These are phyloP conservation scores for Intellagama lesueurii DNA, from an alignment of 2,797 vertebrate species.

Conservation along the genomic window DNA sequence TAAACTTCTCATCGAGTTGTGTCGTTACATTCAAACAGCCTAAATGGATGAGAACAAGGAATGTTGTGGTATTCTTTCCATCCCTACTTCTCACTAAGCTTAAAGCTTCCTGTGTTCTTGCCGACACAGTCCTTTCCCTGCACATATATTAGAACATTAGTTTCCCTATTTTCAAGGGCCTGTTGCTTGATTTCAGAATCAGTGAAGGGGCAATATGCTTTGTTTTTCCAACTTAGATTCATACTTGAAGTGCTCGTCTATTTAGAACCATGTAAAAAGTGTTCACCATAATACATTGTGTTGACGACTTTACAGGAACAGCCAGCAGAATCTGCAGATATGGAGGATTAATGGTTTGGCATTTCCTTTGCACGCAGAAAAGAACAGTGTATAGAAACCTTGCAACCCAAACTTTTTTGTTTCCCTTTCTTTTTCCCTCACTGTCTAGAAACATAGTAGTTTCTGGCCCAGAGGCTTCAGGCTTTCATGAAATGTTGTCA, in stretches of 20 bases:
- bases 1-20: no score
- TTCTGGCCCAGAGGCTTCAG: constrained; percentile 10
- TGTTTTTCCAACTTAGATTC: not conserved
- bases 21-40: no score
- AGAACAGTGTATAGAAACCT: no score
- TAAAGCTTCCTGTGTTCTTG: no score
- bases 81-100: no score
- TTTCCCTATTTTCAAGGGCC: not conserved
- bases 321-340: not conserved
- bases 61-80: no score
- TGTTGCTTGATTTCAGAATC: not conserved
- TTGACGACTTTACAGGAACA: not conserved
- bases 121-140: no score
- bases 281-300: not conserved
- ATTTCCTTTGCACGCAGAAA: not conserved
- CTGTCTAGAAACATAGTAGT: not conserved
- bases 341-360: not conserved
- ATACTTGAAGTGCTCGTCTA: not conserved
- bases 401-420: not conserved
- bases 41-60: no score
- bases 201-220: not conserved
- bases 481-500: not conserved
- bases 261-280: not conserved
- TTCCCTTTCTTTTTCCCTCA: not conserved
- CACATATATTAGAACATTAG: not conserved